Base-by-base conservation (phyloP, 2,113 vertebrate species). In the Cynocephalus volans region DNA sequence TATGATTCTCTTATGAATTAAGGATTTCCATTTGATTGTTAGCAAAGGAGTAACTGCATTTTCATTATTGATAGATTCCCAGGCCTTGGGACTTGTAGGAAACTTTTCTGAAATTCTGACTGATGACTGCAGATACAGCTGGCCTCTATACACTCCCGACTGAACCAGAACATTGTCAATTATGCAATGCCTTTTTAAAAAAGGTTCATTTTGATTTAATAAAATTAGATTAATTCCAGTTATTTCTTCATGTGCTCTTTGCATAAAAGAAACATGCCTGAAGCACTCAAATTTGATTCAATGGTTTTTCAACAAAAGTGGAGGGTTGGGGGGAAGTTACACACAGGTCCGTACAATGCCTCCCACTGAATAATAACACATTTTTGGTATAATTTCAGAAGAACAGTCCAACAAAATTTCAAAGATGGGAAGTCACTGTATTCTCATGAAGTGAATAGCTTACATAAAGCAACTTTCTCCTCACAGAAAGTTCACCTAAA, bases 91-190 rank as follows among this genome's bases (percentile, higher is more conserved):
- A 70, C 97, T 99, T 1, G 99, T 98, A 50, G 99, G 99, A 95
- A 99, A 99, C 97, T 99, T 99, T 87, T 99, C 99, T 8, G 99
- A 98, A 98, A 99, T 99, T 98, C 99, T 99, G 56, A 99, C 99
- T 1, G 99, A 99, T 31, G 99, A 99, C 96, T 99, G 99, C 83
- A 99, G 99, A 98, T 99, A 99, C 60, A 99, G 97, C 98, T 99
- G 99, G 6, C 99, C 99, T 98, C 99, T 99, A 94, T 99, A 99
- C 99, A 99, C 99, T 69, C 99, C 99, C 99, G 93, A 84, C 91
- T 41, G 85, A 97, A 95, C 1, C 64, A 97, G 17, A 97, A 93
- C 64, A 91, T 15, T 67, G 31, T 81, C 31, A 31, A 31, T 72
- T 77, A 93, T 10, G 14, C 12, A 65, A 52, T 17, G 24, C 90